Evolutionary conservation across 1,140 invertebrate species (phyloP), one percentile per base, ranked within the genome.

Genomic region (Lethocerus indicus): DNA sequence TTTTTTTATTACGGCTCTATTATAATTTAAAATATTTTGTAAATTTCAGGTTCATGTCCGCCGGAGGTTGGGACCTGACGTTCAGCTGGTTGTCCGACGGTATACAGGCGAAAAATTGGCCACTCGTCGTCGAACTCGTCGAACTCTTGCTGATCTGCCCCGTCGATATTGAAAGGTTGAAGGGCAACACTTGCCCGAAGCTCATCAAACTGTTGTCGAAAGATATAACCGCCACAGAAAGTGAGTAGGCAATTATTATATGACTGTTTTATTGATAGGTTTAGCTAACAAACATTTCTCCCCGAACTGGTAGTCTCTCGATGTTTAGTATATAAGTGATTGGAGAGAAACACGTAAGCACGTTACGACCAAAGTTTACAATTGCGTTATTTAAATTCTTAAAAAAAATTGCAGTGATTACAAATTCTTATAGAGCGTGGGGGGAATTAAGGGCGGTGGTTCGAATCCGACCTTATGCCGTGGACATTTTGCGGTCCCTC

Each of bases 171-270:
- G 81, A 87, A 57, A 68, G 88, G 36, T 68, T 96, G 18, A 92
- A 91, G 64, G 79, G 84, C 54, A 94, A 94, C 63, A 85, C 82
- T 56, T 83, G 86, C 56, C 88, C 90, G 1, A 91, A 91, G 67
- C 67, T 91, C 29, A 83, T 95, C 20, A 94, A 94, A 67, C 78
- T 79, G 21, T 66, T 94, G 3, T 85, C 86, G 13, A 89, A 87
- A 59, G 79, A 84, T 35, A 13, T 20, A 6, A 51, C 45, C 5
- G 53, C 55, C 9, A 45, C 51, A 53, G 55, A 57, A 47, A 44
- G 55, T 57, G 50, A 54, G 55, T 52, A 20, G 6, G 13, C 29
- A 14, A 28, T 42, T 21, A 12, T 49, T 29, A 21, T 27, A 20
- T 45, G 26, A 48, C 21, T 2, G 3, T 35, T 21, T 35, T 51